Percentiles rank a stretch among this genome's conserved stretches.
Conservation (phyloP, 2,797 vertebrate species). For the Botia almorhae region DNA sequence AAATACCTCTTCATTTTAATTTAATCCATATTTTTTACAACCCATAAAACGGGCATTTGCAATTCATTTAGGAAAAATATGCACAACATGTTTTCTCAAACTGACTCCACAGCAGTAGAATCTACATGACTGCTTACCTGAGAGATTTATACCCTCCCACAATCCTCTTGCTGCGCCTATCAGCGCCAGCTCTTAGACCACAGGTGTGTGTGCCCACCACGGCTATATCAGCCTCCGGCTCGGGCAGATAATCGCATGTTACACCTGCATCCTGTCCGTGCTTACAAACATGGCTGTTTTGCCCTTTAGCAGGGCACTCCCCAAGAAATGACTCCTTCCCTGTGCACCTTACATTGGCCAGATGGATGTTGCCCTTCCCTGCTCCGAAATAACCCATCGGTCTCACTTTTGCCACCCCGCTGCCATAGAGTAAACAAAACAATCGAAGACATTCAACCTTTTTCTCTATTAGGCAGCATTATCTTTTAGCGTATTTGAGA, state of each 20-base stretch:
- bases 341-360: constrained; percentile 85
- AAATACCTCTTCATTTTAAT: no score
- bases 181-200: constrained; percentile 72
- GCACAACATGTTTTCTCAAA: not conserved
- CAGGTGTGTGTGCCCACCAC: constrained; percentile 71
- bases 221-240: constrained; percentile 58
- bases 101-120: constrained; percentile 7
- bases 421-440: constrained; percentile 46
- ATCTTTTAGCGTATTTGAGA: not conserved
- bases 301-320: constrained; percentile 80
- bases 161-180: constrained; percentile 77
- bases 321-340: constrained; percentile 83
- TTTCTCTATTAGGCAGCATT: not conserved
- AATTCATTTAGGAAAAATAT: not conserved
- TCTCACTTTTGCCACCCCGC: constrained; percentile 75
- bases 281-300: constrained; percentile 78
- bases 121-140: constrained; percentile 68
- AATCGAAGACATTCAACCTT: not conserved
- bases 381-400: constrained; percentile 82
- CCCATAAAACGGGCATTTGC: no score
- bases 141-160: constrained; percentile 77
- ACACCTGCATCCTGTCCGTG: constrained; percentile 84
- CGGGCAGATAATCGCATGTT: constrained; percentile 79
- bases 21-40: no score
- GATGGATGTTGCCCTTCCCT: constrained; percentile 84